Base-by-base conservation (phyloP, 2,888 invertebrate genomes). In the Drosophila diplacantha region DNA sequence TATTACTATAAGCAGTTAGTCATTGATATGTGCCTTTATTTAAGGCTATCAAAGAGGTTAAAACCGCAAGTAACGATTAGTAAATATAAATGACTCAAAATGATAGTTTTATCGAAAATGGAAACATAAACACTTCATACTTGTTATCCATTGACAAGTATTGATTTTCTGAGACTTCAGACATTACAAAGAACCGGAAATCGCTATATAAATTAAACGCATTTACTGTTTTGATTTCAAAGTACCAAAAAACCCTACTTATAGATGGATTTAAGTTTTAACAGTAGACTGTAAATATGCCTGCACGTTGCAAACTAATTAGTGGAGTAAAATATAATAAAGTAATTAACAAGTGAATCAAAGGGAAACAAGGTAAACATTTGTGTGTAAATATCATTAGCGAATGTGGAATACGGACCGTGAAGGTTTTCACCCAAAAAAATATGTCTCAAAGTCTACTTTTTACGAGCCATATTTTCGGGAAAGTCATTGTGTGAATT, bases 381-480 rank as follows among this genome's bases (percentile, higher is more conserved):
- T 51, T 43, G 43, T 43, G 50, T 51, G 50, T 51, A 44, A 43
- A 43, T 51, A 51, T 51, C 44, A 51, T 51, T 51, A 51, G 50
- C 50, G 29, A 52, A 41, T n/a, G 14, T 20, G 26, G 18, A 44
- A 46, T 44, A 20, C n/a, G 52, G 29, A 46, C 18, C 47, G 52
- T 52, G 52, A 52, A 46, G 52, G 46, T 52, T 52, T 52, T 52
- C 51, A 44, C 52, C 46, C 44, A 31, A 46, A 46, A 52, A 52
- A 46, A 46, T 16, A 31, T 31, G 44, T 44, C 44, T 44, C 29
- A 44, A 44, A 44, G 44, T 44, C 44, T 44, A 31, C 18, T 12
- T 66, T 60, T 60, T 41, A 57, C 37, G 57, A 63, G 47, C 22
- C 46, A n/a, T 34, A 55, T 53, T 72, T 70, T 59, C 31, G 44